These are phyloP conservation scores for Pardosa pseudoannulata DNA, from an alignment of 2,888 invertebrate species.

Conservation along the genomic window DNA sequence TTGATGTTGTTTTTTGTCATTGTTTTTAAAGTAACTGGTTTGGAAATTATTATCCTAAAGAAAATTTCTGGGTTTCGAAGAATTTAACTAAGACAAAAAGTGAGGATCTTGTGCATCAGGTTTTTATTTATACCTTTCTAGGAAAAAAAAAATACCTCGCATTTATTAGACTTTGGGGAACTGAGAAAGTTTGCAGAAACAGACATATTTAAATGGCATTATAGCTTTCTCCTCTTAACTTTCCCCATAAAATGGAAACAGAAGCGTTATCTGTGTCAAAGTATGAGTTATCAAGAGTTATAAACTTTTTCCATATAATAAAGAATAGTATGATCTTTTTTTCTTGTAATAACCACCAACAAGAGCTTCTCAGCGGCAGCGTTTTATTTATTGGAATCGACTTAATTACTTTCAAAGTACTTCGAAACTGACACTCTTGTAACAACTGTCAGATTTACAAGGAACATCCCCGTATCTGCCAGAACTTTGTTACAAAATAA, in stretches of 20 bases:
- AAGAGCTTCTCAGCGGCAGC: conserved; percentile 39
- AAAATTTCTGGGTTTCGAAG: no score
- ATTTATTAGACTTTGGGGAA: not conserved
- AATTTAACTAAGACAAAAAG: no score
- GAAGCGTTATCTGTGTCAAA: conserved; percentile 62
- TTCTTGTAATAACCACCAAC: conserved; percentile 41
- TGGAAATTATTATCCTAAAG: no score
- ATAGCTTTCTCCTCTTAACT: conserved; percentile 38
- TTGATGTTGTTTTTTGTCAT: no score
- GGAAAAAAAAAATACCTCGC: no score
- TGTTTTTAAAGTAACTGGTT: no score
- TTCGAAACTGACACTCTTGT: conserved; percentile 26
- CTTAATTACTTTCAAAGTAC: conserved; percentile 56
- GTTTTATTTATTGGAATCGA: conserved; percentile 54
- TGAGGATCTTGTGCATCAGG: no score
- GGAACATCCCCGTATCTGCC: no score
- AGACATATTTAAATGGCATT: conserved; percentile 67
- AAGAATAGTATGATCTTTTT: not conserved
- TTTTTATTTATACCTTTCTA: no score
- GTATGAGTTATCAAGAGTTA: conserved; percentile 60
- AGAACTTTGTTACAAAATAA: no score
- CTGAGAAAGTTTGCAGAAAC: conserved; percentile 43
- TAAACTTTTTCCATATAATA: conserved; percentile 36
- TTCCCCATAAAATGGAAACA: conserved; percentile 46
- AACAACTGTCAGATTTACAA: not conserved